Base-by-base conservation (phyloP, 2,888 invertebrate genomes). In the Cyrtodaria siliqua region DNA sequence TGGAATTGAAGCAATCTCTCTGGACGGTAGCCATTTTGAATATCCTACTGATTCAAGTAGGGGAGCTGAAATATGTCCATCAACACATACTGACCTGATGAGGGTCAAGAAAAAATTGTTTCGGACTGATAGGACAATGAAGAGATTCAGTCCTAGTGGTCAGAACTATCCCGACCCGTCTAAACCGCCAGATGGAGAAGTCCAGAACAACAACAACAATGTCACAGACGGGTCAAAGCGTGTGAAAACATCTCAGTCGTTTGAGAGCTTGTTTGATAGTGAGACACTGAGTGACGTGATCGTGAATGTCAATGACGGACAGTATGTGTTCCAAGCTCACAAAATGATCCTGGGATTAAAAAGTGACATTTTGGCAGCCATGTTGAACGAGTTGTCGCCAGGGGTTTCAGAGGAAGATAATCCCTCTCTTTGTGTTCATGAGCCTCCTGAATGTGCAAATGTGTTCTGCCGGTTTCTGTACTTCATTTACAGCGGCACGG, bases 401-500 rank as follows among this genome's bases (percentile, higher is more conserved):
- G 63, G 63, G 8, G 75, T 70, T 12, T 66, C 66, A 9, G 79
- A 84, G 16, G 72, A 68, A 52, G 82, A 77, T 52, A 82, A 81
- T 24, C 89, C 88, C 1, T 75, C 85, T 23, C 64, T 90, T 62
- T 79, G 82, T 73, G 76, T 90, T 24, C 84, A 85, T 23, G 92
- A 91, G 63, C 74, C 81, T 27, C 69, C 82, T 0, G 92, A 91
- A 62, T 91, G 91, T 82, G 86, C 86, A 47, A 84, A 79, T 20
- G 88, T 91, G 50, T 91, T 92, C 77, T 88, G 90, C 20, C 83
- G 90, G 14, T 92, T 92, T 75, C 82, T 92, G 27, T 90, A 90
- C 64, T 92, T 91, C 64, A 87, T 91, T 50, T 92, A 92, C 79
- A 90, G 91, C 62, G 92, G 92, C 6, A 88, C 87, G 1, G 90